A percentile compares a stretch with the other conserved stretches of the same genome.
These are phyloP conservation scores for Pimephales promelas DNA, from an alignment of 2,113 vertebrate species.

Conservation along the genomic window DNA sequence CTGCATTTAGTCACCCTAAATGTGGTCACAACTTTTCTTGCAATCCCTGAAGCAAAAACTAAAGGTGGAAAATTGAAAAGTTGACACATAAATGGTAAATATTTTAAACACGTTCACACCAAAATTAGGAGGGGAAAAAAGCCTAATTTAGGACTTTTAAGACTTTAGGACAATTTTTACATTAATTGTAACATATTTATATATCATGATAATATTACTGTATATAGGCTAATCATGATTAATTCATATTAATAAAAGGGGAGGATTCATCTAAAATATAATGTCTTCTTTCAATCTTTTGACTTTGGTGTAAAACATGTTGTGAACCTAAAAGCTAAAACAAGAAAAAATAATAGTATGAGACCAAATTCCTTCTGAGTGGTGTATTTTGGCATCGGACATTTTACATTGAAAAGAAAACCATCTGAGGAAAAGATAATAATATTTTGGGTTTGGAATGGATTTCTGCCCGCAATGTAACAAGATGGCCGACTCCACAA, in stretches of 20 bases:
- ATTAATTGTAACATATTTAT: background rate
- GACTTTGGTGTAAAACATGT: background rate
- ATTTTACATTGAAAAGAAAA: background rate
- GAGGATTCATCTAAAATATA: background rate
- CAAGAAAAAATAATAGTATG: background rate
- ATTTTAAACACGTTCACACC: background rate
- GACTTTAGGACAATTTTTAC: background rate
- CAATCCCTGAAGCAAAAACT: background rate
- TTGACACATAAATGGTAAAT: background rate
- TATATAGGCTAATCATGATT: background rate
- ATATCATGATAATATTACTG: background rate
- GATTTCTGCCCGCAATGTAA: constrained; percentile 44
- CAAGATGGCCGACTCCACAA: constrained; percentile 14
- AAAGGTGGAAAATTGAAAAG: background rate
- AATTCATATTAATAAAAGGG: background rate
- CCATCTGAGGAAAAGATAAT: constrained; percentile 13
- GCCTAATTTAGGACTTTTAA: background rate
- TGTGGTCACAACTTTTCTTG: background rate
- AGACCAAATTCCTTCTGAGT: background rate
- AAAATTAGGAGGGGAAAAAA: background rate
- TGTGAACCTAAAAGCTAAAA: background rate
- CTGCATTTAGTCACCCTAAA: background rate
- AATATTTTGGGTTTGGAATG: background rate
- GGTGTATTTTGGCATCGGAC: background rate
- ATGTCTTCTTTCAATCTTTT: background rate